Conservation (phyloP, 2,888 invertebrate species). For the Apamea crenata region DNA sequence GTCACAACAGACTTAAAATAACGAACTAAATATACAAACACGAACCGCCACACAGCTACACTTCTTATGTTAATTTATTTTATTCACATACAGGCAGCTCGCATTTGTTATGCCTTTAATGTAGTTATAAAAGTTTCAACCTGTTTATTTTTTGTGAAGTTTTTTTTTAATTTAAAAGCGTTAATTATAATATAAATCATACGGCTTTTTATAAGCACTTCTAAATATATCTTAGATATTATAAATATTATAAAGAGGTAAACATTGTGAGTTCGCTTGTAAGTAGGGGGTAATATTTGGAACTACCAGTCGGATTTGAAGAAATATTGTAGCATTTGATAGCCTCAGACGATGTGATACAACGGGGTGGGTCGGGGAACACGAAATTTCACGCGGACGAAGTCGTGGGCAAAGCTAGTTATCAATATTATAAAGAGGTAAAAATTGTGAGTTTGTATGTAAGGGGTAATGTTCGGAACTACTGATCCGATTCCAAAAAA, state of each 20-base stretch:
- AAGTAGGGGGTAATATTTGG: too few relatives aligned
- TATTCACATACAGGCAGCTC: conserved; percentile 58
- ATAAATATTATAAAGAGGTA: neutral
- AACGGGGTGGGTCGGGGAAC: too few relatives aligned
- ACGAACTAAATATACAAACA: conserved; percentile 54
- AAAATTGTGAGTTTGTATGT: too few relatives aligned
- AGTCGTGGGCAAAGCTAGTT: too few relatives aligned
- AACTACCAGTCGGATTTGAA: too few relatives aligned
- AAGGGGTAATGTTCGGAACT: too few relatives aligned
- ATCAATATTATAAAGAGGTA: neutral
- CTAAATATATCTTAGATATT: neutral
- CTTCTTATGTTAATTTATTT: conserved; percentile 51
- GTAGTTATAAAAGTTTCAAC: conserved; percentile 10
- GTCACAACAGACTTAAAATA: conserved; percentile 48
- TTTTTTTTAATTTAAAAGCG: neutral
- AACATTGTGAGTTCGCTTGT: neutral
- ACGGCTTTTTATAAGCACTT: neutral
- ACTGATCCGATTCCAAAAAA: too few relatives aligned
- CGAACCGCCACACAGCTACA: conserved; percentile 1
- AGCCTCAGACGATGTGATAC: too few relatives aligned
- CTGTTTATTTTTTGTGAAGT: conserved; percentile 8
- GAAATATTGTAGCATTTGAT: too few relatives aligned
- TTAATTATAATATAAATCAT: neutral
- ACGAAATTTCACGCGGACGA: too few relatives aligned
- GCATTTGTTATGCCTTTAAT: conserved; percentile 24